Conservation (phyloP, 2,797 vertebrate genomes). For the Anableps anableps region DNA sequence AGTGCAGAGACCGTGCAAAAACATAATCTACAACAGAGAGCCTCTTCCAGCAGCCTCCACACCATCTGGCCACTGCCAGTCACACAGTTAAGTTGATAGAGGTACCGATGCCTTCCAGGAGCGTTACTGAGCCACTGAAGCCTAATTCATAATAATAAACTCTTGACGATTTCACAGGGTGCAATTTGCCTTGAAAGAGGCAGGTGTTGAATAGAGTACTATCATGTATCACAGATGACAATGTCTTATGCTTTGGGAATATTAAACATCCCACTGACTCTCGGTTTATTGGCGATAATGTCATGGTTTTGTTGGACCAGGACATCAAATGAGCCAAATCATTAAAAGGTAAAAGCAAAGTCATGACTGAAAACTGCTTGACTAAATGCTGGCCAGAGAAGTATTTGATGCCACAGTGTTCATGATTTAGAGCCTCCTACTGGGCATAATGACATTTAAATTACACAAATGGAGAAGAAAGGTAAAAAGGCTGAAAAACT, state of each 20-base stretch:
- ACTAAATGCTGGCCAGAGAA: slow-evolving; percentile 27
- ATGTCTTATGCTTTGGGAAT: slow-evolving; percentile 50
- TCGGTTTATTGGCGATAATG: slow-evolving; percentile 55
- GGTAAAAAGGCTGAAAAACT: slow-evolving; percentile 5
- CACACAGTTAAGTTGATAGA: slow-evolving; percentile 64
- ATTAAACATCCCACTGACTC: slow-evolving; percentile 59
- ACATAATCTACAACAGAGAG: slow-evolving; percentile 49
- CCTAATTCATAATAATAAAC: slow-evolving; percentile 75
- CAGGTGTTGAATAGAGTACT: slow-evolving; percentile 66
- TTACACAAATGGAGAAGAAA: background rate
- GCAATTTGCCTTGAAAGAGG: slow-evolving; percentile 63
- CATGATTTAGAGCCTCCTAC: slow-evolving; percentile 64
- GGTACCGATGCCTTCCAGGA: slow-evolving; percentile 60
- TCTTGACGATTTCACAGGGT: slow-evolving; percentile 66
- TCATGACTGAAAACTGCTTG: slow-evolving; percentile 45
- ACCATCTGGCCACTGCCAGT: slow-evolving; percentile 67
- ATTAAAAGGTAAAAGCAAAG: slow-evolving; percentile 40
- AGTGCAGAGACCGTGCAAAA: slow-evolving; percentile 51
- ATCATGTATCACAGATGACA: slow-evolving; percentile 59
- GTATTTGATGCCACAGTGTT: slow-evolving; percentile 40
- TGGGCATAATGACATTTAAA: slow-evolving; percentile 47
- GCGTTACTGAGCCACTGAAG: slow-evolving; percentile 39
- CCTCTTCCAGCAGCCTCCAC: slow-evolving; percentile 59
- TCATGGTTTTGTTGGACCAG: slow-evolving; percentile 40
- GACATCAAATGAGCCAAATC: slow-evolving; percentile 49